Conservation (phyloP, 2,888 invertebrate genomes). For the Pyrrhia umbra region DNA sequence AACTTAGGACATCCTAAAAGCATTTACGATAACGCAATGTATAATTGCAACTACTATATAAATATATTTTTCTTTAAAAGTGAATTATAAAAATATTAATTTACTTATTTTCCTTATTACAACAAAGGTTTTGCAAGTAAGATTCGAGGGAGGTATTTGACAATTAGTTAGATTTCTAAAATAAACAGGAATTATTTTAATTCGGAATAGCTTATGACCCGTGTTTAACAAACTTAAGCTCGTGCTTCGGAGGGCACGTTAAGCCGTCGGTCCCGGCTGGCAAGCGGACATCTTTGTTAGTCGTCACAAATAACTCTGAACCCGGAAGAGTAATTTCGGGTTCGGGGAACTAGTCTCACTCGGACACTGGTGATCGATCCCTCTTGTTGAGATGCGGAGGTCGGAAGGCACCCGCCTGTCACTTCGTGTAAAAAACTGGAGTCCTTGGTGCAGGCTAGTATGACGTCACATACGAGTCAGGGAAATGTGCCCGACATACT, state of each 20-base stretch:
- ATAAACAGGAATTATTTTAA: not conserved
- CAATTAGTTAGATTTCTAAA: no score
- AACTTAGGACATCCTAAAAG: no score
- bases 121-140: no score
- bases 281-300: conserved; percentile 12
- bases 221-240: not conserved
- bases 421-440: not conserved
- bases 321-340: no score
- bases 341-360: conserved; percentile 15
- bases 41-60: no score
- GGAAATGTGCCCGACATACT: not conserved
- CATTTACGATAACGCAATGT: no score
- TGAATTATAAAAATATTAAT: no score
- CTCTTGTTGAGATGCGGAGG: conserved; percentile 5
- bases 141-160: no score
- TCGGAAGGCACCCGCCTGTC: not conserved
- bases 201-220: not conserved
- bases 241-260: conserved; percentile 44
- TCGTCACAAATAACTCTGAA: no score
- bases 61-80: no score
- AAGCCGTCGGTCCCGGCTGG: conserved; percentile 41
- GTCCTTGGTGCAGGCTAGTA: not conserved
- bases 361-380: conserved; percentile 1
- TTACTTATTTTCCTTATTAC: no score
- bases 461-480: not conserved